Base-by-base conservation (phyloP, 1,140 invertebrate species). In the Eulimnadia texana region DNA sequence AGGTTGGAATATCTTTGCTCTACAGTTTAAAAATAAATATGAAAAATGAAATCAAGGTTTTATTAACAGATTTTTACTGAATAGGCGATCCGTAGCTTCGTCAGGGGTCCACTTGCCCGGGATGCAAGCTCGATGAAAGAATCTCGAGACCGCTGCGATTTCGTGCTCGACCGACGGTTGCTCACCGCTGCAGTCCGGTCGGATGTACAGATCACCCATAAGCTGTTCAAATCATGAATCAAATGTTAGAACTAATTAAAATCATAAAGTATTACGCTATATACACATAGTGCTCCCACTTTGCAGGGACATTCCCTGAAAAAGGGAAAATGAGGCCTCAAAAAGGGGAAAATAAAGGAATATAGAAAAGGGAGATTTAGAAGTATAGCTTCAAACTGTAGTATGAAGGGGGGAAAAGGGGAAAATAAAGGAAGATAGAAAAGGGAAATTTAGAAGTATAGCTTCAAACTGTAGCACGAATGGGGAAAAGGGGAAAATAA, bases 61-160 rank as follows among this genome's bases (percentile, higher is more conserved):
- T 13, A 58, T 9, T 11, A 58, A 10, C 9, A 6, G 20, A n/a
- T 13, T 16, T 58, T 25, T 51, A 87, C 85, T 89, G 65, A 91
- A 72, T 69, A 79, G 68, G 29, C 69, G 69, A 68, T 91, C 85
- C 19, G 82, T 74, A 10, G 68, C 78, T 0, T 79, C 76, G 72
- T 90, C 84, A 0, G 81, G 78, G 0, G 85, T 86, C 82, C 86
- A 90, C 50, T 77, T 80, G 22, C 87, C 88, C 2, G 88, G 86
- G 50, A 87, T 77, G 67, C 88, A 90, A 25, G 85, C 84, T 65
- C 84, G 78, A 3, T 73, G 76, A 71, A 90, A 90, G 69, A 87
- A 82, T 3, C 78, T 77, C 1, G 83, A 84, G 0, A 86, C 70
- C 0, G 84, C 82, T 53, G 80, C 80, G 1, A 89, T 71, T 67